Evolutionary conservation across 2,888 invertebrate genomes (phyloP), one percentile per base, ranked within the genome.

Genomic region (Drosophila austrosaltans): DNA sequence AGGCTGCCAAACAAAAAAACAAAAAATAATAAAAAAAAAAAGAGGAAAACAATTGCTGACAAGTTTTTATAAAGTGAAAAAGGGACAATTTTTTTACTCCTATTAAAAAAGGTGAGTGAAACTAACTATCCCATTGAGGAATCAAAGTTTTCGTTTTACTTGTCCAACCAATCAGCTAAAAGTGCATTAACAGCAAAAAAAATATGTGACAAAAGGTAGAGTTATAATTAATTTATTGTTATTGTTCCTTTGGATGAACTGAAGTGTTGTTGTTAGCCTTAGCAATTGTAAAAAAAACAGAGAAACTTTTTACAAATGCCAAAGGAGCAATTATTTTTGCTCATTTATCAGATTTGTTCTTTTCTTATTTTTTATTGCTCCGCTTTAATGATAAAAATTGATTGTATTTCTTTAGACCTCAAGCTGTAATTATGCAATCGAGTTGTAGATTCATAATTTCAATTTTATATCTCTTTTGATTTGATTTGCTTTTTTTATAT

Each of bases 1-100:
- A 63, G 16, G 53, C 10, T 48, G 48, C 25, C 22, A 48, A 48
- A 12, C 48, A 48, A 48, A 25, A 10, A 48, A 48, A 36, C 1
- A 10, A 36, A 10, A 48, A 48, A 36, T 1, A 10, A 36, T 7
- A 36, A 36, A 36, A 36, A 8, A 36, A 36, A 36, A 36, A 36
- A 36, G 8, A 8, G 1, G 36, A 76, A 70, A 69, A 70, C 60
- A 70, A 68, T 64, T 58, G 71, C 75, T 70, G 74, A 78, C 73
- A 88, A 78, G 64, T 72, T 88, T 85, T 63, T 67, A 68, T 59
- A 72, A 67, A 75, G 80, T 72, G 72, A 75, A 63, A 78, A 73
- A 72, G 66, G 32, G 59, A 36, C 67, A 70, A 75, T 75, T 79
- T 79, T 62, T 60, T 66, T 66, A 53, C 67, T 59, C 61, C 39